Evolutionary conservation across 1,140 invertebrate species (phyloP).

Genomic region (Cyclargus thomasi): DNA sequence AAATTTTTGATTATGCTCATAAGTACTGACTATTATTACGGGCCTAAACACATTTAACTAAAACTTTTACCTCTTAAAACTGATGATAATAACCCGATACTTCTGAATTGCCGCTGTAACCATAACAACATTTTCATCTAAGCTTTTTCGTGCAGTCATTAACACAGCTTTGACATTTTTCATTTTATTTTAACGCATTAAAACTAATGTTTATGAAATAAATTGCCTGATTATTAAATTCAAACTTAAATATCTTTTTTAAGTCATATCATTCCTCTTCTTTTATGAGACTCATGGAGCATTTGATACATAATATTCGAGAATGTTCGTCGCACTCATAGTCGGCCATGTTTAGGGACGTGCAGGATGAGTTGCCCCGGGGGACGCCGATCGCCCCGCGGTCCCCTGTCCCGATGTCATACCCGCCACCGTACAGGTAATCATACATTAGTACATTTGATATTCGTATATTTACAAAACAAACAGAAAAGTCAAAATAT

Average conservation of each 20-base stretch:
- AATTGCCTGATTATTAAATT: background rate
- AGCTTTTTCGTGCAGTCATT: background rate
- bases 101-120: background rate
- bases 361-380: slow-evolving; percentile 47
- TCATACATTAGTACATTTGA: background rate
- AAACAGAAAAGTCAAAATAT: too few species aligned
- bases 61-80: too few species aligned
- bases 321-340: slow-evolving; percentile 4
- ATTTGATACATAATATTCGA: background rate
- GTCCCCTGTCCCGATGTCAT: slow-evolving; percentile 44
- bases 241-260: background rate
- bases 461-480: too few species aligned
- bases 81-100: background rate
- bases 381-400: slow-evolving; percentile 44
- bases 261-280: background rate
- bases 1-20: too few species aligned
- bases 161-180: background rate
- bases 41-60: too few species aligned
- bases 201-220: background rate
- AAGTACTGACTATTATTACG: too few species aligned
- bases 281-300: background rate
- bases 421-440: slow-evolving; percentile 57
- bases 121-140: background rate
- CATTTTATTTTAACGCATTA: background rate
- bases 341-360: slow-evolving; percentile 43